Base-by-base conservation (phyloP, 1,140 invertebrate genomes). In the Drosophila pallidifrons region DNA sequence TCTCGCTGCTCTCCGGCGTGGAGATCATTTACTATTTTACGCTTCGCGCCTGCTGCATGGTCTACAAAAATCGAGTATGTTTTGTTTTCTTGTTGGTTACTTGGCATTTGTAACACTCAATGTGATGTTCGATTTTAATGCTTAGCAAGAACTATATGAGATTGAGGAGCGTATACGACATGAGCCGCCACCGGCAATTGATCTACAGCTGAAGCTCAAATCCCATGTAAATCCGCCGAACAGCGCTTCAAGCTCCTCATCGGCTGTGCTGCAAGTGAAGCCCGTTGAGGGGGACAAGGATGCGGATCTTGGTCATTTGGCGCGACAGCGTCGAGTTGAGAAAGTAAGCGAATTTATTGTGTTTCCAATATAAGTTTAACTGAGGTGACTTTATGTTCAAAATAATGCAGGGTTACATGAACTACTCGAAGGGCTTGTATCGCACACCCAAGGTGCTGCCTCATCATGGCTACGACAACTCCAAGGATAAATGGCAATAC, bases 11-110 rank as follows among this genome's bases (percentile, higher is more conserved):
- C 1, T 96, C 95, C 0, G 95, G 95, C 1, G 95, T 96, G 0
- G 96, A 97, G 91, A 93, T 96, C 5, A 91, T 96, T 8, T 96
- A 96, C 82, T 96, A 96, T 79, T 96, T 96, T 78, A 95, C 95
- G 0, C 83, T 96, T 69, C 93, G 95, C 16, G 94, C 95, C 28
- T 95, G 94, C 58, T 96, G 95, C 71, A 95, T 95, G 91, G 93
- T 94, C 5, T 93, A 94, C 46, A 92, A 91, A 58, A 92, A 92
- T 77, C 64, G 86, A 25, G 92, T 92, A 76, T 15, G 35, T 38
- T 2, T 10, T 38, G 0, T 7, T 8, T 10, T 8, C 3, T 32
- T 38, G 2, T 10, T 38, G 20, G 20, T 38, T 38, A 51, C 0
- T 20, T n/a, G 1, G 1, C 6, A 47, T 47, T 7, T 20, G 7